These are phyloP conservation scores for Talpa occidentalis DNA, from an alignment of 2,113 vertebrate species.

Conservation along the genomic window DNA sequence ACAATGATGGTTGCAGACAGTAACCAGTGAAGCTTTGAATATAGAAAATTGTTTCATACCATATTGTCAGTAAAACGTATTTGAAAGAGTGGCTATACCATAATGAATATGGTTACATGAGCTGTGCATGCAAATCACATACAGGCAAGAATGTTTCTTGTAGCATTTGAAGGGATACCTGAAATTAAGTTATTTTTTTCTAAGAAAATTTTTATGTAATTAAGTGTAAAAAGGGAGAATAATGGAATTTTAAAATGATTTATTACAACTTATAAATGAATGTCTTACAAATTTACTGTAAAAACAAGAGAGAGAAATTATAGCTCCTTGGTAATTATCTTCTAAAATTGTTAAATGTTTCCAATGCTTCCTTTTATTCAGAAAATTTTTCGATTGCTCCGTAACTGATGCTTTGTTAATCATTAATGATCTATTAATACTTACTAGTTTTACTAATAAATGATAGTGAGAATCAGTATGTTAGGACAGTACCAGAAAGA, in stretches of 20 bases:
- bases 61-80: background rate
- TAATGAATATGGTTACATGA: background rate
- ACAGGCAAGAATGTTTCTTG: background rate
- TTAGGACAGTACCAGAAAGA: background rate
- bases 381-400: constrained; percentile 65
- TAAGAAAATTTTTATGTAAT: background rate
- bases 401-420: constrained; percentile 51
- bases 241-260: background rate
- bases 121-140: no score
- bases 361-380: constrained; percentile 64
- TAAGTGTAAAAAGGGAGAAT: background rate
- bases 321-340: constrained; percentile 31
- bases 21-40: background rate
- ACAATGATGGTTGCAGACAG: background rate
- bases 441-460: constrained; percentile 50
- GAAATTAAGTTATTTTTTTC: constrained; percentile 11
- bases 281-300: constrained; percentile 28
- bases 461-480: background rate
- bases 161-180: background rate
- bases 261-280: constrained; percentile 39
- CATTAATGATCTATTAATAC: background rate
- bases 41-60: background rate
- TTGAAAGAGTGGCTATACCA: background rate
- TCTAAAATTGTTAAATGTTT: constrained; percentile 54
- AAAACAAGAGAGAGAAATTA: constrained; percentile 33